Conservation (phyloP, 2,888 invertebrate species). For the Eustalomyia histrio region DNA sequence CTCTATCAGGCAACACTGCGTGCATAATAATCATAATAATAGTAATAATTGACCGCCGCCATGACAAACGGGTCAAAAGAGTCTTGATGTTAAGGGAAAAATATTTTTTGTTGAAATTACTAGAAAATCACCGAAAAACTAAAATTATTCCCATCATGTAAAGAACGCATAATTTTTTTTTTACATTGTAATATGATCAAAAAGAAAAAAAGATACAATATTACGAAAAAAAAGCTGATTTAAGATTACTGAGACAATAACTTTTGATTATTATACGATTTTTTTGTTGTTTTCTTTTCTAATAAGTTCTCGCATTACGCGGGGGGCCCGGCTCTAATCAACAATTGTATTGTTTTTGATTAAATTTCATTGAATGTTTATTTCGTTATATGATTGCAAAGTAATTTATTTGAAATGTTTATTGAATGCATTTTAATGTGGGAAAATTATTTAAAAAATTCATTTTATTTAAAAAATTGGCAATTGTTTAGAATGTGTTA, state of each 20-base stretch:
- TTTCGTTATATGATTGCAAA: conserved; percentile 24
- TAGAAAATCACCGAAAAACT: conserved; percentile 45
- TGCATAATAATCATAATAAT: conserved; percentile 58
- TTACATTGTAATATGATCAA: conserved; percentile 6
- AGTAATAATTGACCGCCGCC: conserved; percentile 47
- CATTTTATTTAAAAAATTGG: too few relatives aligned
- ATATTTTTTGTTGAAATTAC: conserved; percentile 45
- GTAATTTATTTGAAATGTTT: conserved; percentile 14
- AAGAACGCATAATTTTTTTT: conserved; percentile 58
- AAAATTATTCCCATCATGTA: conserved; percentile 60
- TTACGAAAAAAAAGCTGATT: not conserved
- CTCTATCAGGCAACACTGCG: conserved; percentile 51
- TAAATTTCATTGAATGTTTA: conserved; percentile 12
- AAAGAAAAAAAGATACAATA: conserved; percentile 16
- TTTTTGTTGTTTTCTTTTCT: not conserved
- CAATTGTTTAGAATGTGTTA: too few relatives aligned
- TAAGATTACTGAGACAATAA: not conserved
- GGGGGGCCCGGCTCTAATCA: conserved; percentile 57
- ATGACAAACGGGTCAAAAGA: conserved; percentile 43
- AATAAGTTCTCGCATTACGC: conserved; percentile 43
- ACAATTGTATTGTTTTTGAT: conserved; percentile 49
- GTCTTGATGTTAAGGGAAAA: not conserved
- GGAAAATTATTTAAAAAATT: conserved; percentile 17
- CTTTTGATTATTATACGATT: not conserved
- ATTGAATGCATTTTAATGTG: conserved; percentile 56